Evolutionary conservation across 2,888 invertebrate genomes (phyloP).

Genomic region (Scaptomyza flava): DNA sequence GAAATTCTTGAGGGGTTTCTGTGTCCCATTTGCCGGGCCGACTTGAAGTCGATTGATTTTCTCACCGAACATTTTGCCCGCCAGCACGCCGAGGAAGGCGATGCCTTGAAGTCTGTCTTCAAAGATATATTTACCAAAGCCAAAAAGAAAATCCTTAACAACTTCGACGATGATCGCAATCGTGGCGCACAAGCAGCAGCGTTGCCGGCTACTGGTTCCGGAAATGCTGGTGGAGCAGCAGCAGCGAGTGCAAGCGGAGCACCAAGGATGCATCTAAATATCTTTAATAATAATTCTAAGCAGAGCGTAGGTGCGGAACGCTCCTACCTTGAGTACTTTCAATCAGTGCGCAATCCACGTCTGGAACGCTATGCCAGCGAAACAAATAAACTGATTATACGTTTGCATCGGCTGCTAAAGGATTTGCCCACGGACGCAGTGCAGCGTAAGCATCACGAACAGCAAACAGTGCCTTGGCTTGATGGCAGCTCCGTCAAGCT

Average conservation of each 20-base stretch:
- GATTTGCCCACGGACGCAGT: constrained; percentile 91
- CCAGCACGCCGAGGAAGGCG: constrained; percentile 94
- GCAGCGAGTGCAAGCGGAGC: constrained; percentile 3
- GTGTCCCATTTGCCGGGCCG: constrained; percentile 97
- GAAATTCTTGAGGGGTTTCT: constrained; percentile 95
- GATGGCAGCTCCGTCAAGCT: constrained; percentile 95
- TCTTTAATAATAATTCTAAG: constrained; percentile 75
- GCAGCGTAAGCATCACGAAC: constrained; percentile 90
- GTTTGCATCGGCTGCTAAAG: constrained; percentile 94
- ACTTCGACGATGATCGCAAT: constrained; percentile 87
- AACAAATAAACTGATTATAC: constrained; percentile 97
- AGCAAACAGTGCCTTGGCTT: constrained; percentile 94
- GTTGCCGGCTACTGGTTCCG: constrained; percentile 1
- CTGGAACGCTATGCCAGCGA: constrained; percentile 96
- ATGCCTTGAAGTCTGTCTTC: constrained; percentile 89
- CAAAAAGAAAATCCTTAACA: constrained; percentile 92
- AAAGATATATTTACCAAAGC: constrained; percentile 95
- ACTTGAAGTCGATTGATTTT: constrained; percentile 92
- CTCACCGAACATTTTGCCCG: constrained; percentile 95
- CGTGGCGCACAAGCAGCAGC: constrained; percentile 42
- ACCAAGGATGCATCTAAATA: constrained; percentile 69
- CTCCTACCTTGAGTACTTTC: constrained; percentile 91
- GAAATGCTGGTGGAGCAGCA: constrained; percentile 9
- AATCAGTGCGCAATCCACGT: constrained; percentile 88
- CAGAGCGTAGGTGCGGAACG: constrained; percentile 84